phyloP scores from a whole-genome alignment of 2,113 vertebrate species.

The Hemiprocne comata region DNA sequence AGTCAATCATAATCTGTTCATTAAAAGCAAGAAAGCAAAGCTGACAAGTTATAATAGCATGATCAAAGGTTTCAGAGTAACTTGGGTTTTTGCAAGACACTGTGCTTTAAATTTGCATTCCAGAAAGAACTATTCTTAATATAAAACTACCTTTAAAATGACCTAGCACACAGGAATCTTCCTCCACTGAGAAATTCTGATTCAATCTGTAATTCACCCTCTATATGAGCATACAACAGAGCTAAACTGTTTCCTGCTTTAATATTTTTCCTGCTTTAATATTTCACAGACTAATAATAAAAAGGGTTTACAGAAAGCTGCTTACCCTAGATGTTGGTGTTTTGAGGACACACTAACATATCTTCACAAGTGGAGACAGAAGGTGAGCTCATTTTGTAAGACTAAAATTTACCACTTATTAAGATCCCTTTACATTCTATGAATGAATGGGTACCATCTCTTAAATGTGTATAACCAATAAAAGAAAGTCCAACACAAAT shows the following conservation, averaged over 20 bases:
- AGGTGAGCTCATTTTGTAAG: not conserved
- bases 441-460: not conserved
- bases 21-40: constrained; percentile 1
- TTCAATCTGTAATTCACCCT: not conserved
- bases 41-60: not conserved
- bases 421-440: not conserved
- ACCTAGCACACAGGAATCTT: not conserved
- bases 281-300: not conserved
- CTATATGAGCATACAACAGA: not conserved
- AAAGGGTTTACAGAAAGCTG: not conserved
- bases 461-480: not conserved
- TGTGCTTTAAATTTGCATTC: not conserved
- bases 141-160: not conserved
- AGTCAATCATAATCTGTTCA: not conserved
- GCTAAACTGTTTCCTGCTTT: not conserved
- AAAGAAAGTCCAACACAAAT: not conserved
- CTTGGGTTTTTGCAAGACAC: not conserved
- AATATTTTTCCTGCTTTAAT: not conserved
- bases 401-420: not conserved
- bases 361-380: not conserved
- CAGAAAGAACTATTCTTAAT: not conserved
- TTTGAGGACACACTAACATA: not conserved
- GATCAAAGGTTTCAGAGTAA: not conserved
- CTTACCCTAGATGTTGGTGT: not conserved
- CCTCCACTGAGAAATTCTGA: not conserved